phyloP scores from a whole-genome alignment of 2,888 invertebrate species.

The Mimas tiliae region DNA sequence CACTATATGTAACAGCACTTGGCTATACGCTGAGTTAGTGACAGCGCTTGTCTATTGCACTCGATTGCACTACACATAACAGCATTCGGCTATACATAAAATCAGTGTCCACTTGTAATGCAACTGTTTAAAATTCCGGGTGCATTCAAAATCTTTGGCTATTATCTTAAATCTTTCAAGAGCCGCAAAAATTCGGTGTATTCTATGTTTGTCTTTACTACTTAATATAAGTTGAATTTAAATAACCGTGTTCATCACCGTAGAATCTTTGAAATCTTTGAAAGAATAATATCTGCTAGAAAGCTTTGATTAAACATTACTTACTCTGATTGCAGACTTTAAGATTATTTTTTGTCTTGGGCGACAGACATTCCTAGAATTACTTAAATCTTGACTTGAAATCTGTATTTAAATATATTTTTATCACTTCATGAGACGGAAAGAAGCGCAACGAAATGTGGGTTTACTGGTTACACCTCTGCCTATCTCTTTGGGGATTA shows the following conservation, averaged over 20 bases:
- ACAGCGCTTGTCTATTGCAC: not conserved
- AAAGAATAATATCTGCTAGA: not conserved
- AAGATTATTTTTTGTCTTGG: not conserved
- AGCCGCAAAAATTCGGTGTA: not conserved
- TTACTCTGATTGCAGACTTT: not conserved
- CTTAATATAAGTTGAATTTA: not conserved
- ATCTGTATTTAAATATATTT: no score
- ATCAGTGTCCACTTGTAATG: no score
- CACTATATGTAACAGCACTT: not conserved
- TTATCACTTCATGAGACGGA: no score
- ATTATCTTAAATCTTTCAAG: not conserved
- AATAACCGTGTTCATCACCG: not conserved
- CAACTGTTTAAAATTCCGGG: not conserved
- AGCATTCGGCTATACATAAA: not conserved
- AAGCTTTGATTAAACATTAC: conserved; percentile 17
- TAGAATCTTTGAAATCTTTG: not conserved
- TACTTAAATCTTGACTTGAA: no score
- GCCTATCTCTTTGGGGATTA: no score
- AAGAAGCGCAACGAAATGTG: no score
- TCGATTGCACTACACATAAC: not conserved
- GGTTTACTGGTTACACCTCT: no score
- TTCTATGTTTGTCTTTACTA: conserved; percentile 2
- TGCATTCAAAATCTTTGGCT: not conserved
- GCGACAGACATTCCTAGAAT: no score
- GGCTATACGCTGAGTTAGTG: not conserved